phyloP scores from a whole-genome alignment of 2,113 vertebrate genomes.

The Tragelaphus scriptus region DNA sequence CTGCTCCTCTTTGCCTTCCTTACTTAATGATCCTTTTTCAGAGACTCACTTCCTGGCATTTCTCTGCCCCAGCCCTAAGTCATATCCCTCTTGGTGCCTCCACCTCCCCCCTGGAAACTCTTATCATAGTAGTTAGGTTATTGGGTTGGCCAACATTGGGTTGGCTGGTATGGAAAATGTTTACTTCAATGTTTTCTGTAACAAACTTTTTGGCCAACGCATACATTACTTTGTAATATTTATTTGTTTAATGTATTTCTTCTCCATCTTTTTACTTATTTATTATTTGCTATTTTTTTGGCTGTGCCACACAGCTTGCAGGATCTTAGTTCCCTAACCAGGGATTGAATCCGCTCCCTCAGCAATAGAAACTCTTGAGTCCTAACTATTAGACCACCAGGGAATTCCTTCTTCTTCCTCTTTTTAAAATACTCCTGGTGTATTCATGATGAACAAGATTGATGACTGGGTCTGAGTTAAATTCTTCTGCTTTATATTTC shows the following conservation, averaged over 20 bases:
- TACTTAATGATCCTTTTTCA: neutral
- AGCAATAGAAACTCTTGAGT: neutral
- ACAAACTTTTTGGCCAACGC: neutral
- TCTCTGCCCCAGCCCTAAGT: neutral
- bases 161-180: no score
- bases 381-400: neutral
- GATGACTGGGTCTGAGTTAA: neutral
- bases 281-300: neutral
- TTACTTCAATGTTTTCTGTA: neutral
- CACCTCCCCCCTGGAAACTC: neutral
- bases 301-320: neutral
- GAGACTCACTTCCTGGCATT: neutral
- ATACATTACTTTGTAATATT: neutral
- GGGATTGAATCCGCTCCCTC: neutral
- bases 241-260: slow-evolving; percentile 13
- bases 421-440: neutral
- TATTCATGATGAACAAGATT: neutral
- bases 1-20: neutral
- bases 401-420: neutral
- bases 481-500: neutral
- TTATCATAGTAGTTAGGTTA: neutral
- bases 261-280: neutral
- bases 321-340: neutral
- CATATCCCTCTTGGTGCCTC: neutral
- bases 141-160: neutral